Percentiles rank a stretch among this genome's conserved stretches.
Conservation (phyloP, 2,113 vertebrate genomes). For the Mastomys natalensis region DNA sequence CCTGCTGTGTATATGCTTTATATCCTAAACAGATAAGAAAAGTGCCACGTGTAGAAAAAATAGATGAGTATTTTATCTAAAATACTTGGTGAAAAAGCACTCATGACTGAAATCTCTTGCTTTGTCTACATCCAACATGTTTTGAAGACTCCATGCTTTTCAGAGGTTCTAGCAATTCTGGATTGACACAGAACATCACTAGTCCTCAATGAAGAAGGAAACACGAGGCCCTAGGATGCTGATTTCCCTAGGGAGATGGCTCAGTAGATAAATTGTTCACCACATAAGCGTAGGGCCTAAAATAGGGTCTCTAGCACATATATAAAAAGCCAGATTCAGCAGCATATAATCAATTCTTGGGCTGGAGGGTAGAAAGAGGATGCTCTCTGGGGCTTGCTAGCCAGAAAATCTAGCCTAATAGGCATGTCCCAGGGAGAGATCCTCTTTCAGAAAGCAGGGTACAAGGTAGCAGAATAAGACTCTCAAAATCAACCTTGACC, state of each 20-base stretch:
- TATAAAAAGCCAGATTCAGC: too few species aligned
- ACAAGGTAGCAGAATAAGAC: background rate
- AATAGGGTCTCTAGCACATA: background rate
- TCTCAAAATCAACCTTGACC: background rate
- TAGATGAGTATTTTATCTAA: background rate
- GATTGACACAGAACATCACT: too few species aligned
- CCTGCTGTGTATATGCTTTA: background rate
- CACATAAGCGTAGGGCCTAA: background rate
- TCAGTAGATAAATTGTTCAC: background rate
- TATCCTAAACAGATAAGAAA: background rate
- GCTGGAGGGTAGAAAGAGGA: background rate
- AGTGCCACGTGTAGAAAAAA: background rate
- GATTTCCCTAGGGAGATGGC: background rate
- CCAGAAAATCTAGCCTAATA: background rate
- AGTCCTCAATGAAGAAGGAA: background rate
- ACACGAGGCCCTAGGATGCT: background rate
- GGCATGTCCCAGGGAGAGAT: background rate
- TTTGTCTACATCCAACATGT: background rate
- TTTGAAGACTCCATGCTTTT: background rate
- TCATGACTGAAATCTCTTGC: background rate
- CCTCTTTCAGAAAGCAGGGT: background rate
- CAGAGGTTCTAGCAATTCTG: background rate
- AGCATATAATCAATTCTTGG: background rate
- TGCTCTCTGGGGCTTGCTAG: background rate
- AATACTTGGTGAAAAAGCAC: background rate